phyloP scores from a whole-genome alignment of 2,113 vertebrate species.

The Equus quagga region DNA sequence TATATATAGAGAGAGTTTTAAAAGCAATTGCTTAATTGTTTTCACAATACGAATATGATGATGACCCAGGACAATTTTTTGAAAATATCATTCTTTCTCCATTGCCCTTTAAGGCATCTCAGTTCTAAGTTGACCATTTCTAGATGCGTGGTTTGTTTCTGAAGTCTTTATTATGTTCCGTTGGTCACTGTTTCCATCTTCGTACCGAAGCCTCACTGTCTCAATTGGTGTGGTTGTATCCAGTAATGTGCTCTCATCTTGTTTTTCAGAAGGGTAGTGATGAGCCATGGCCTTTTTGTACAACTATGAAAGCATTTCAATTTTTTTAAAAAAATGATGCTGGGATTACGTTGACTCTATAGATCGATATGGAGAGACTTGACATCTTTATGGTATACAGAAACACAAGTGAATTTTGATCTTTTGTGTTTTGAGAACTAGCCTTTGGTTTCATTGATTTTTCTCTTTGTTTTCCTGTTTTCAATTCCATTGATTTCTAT shows the following conservation, averaged over 20 bases:
- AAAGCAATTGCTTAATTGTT: no score
- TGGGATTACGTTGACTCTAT: neutral
- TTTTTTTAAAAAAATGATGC: neutral
- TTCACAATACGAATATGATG: neutral
- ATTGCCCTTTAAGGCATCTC: neutral
- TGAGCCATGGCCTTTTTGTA: neutral
- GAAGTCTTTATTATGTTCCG: neutral
- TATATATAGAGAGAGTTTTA: neutral
- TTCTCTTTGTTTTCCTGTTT: neutral
- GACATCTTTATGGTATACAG: neutral
- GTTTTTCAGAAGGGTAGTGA: neutral
- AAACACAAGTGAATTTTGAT: neutral
- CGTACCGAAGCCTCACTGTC: neutral
- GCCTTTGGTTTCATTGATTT: neutral
- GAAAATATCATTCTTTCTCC: neutral
- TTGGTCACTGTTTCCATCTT: neutral
- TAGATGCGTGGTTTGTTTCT: neutral
- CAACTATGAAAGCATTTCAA: neutral
- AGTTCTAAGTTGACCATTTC: neutral
- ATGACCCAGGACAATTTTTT: neutral
- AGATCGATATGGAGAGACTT: neutral
- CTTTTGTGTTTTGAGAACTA: neutral
- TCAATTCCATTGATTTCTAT: neutral
- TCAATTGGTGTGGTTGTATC: neutral
- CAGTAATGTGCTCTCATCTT: neutral